Base-by-base conservation (phyloP, 2,113 vertebrate species). In the Eurystomus gularis region DNA sequence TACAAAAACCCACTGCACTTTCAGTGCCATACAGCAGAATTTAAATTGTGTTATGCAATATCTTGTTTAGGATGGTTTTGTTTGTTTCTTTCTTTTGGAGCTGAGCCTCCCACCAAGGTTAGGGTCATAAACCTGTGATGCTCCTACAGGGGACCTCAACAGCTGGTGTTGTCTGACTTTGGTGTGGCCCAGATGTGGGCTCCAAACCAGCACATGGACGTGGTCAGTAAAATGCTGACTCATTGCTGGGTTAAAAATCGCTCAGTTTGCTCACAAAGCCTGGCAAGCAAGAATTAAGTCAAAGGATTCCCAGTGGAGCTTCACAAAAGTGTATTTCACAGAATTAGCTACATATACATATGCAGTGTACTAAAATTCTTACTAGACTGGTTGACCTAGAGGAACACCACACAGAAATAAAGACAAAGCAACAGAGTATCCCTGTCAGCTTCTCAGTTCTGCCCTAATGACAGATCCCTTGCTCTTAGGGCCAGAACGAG, bases 301-400 rank as follows among this genome's bases (percentile, higher is more conserved):
- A 14, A 58, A 77, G 68, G n/a, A 66, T 52, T 70, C 24, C 49
- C 44, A 48, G 19, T 3, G 52, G 33, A 85, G 73, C 24, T 17
- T 46, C 33, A 52, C 7, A 35, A 7, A 66, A 62, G 37, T 2
- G 5, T 21, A 21, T 19, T 82, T 49, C 65, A 48, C 3, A 5
- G 37, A 40, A 70, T 9, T 31, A 62, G 19, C 46, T 42, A 68
- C 0, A 0, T 15, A 11, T 12, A n/a, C 0, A 0, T n/a, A 9
- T 7, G 24, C 28, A 58, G 57, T 42, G 26, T 62, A 66, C 51
- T 75, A 13, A 75, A 75, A 12, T 2, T 10, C 18, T 33, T 57
- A 5, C 35, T 10, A 54, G 18, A 54, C 29, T 40, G 35, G 5
- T 3, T 84, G 65, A 26, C 17, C 21, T 20, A 44, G 35, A 62